A percentile compares a stretch with the other conserved stretches of the same genome.
These are phyloP conservation scores for Entomobrya multifasciata DNA, from an alignment of 2,888 invertebrate species.

Conservation along the genomic window DNA sequence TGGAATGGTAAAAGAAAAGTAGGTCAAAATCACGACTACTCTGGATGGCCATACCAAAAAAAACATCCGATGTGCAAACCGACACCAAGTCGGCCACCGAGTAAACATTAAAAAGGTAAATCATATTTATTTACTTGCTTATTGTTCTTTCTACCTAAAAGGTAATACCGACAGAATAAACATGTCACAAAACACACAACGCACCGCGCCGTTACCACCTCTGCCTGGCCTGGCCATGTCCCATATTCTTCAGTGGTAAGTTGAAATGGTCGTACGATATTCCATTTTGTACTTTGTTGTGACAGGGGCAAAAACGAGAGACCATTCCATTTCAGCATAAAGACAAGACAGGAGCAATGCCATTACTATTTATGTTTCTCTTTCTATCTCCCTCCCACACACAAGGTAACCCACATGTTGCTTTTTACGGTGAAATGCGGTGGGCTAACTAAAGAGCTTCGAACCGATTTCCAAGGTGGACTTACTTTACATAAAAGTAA, in stretches of 20 bases:
- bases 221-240: neutral
- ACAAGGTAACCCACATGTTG: slow-evolving; percentile 53
- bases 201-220: too few species aligned
- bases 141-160: neutral
- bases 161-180: slow-evolving; percentile 10
- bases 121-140: neutral
- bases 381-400: slow-evolving; percentile 32
- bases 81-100: neutral
- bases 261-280: neutral
- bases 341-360: neutral
- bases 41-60: neutral
- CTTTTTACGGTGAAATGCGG: slow-evolving; percentile 41
- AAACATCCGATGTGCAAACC: neutral
- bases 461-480: slow-evolving; percentile 49
- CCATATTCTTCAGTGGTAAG: neutral
- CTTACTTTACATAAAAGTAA: too few species aligned
- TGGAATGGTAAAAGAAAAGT: too few species aligned
- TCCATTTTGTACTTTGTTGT: neutral
- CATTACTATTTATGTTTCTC: neutral
- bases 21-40: slow-evolving; percentile 28
- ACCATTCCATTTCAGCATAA: slow-evolving; percentile 25
- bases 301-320: neutral
- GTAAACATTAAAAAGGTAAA: neutral
- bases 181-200: neutral
- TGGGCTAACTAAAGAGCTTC: too few species aligned